Base-by-base conservation (phyloP, 2,113 vertebrate species). In the Pollachius pollachius region DNA sequence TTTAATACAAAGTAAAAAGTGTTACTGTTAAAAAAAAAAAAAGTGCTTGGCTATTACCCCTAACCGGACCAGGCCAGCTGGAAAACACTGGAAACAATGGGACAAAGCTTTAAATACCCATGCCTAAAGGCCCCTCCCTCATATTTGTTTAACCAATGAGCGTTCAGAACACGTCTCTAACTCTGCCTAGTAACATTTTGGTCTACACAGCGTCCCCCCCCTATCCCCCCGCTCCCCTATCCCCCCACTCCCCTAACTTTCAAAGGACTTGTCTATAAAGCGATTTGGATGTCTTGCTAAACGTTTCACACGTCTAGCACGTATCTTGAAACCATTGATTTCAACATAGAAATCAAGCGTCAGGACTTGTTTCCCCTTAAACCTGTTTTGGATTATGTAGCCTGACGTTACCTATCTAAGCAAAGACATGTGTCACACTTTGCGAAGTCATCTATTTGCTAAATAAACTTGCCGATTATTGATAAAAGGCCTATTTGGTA, bases 101-200 rank as follows among this genome's bases (percentile, higher is more conserved):
- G 84, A 86, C 88, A 87, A 89, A 85, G 80, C 78, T 0, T 77
- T 89, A 87, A 77, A 85, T 88, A 88, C 21, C 41, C 65, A 2
- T 5, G 15, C 48, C 21, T 0, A 8, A 2, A 48, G 0, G 61
- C 69, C 56, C 71, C 5, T 52, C 83, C 75, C 89, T 85, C 71
- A 48, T 0, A 0, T 37, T 70, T 84, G 78, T 18, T 74, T 5
- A 30, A 15, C 95, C 95, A 96, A 96, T 97, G 37, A 85, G 61
- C 12, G 62, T 56, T 18, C 21, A 84, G 88, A 82, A 84, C 95
- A 95, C 95, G 95, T 96, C 90, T 91, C 65, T 89, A 87, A 87
- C 91, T 81, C 91, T 93, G 93, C 94, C 93, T 88, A 88, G 94
- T 88, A 89, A 94, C 92, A 89, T 77, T 18, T 71, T 27, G 30